Base-by-base conservation (phyloP, 2,888 invertebrate genomes). In the Pimpla rufipes region DNA sequence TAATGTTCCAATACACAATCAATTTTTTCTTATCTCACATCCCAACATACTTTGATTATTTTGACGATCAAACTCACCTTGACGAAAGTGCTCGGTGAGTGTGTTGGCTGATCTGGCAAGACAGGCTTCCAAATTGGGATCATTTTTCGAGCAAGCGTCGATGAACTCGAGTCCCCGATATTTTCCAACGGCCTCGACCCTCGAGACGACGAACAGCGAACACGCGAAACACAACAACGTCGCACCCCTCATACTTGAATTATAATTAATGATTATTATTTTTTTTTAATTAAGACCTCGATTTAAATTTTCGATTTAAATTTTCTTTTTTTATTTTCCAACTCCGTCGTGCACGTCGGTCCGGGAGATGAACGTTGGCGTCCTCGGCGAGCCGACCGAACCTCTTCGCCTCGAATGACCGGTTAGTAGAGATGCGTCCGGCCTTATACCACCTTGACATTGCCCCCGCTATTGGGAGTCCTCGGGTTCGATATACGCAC, bases 21-120 rank as follows among this genome's bases (percentile, higher is more conserved):
- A n/a, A n/a, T n/a, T n/a, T 3, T n/a, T 45, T 13, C n/a, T 1
- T 45, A 45, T 13, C 13, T 45, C 45, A 13, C n/a, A 13, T 50
- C 16, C 16, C 16, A 50, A 50, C 16, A 47, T 37, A n/a, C n/a
- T 64, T 5, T 37, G 10, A 21, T 45, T 64, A 2, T 2, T 64
- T n/a, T 55, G 23, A 47, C 10, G 70, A n/a, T 11, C 6, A 47
- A 57, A 96, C 85, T 97, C 95, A 86, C 97, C 97, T 83, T 95
- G 94, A 81, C 96, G 95, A 89, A 97, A 95, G 89, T 96, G 95
- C 76, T 96, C 95, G 7, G 97, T 95, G 77, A 97, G 94, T 74
- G 95, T 95, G 92, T 97, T 97, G 87, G 97, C 97, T 81, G 96
- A 96, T 85, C 95, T 95, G 71, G 95, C 94, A 52, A 97, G 93